phyloP scores from a whole-genome alignment of 2,888 invertebrate genomes.

The Brachyptera putata region DNA sequence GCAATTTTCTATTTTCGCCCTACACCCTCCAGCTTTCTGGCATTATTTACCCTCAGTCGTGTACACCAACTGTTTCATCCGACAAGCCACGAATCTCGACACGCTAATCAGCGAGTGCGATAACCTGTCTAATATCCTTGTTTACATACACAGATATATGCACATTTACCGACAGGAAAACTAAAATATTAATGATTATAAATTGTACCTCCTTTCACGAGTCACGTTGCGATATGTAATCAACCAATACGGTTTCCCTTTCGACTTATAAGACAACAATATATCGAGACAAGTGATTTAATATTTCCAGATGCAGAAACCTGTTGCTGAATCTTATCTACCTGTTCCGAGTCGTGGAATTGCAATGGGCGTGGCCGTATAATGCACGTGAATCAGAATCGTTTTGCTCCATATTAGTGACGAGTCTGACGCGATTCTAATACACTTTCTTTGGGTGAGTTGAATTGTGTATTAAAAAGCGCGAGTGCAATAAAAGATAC shows the following conservation, averaged over 20 bases:
- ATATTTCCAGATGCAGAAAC: background rate
- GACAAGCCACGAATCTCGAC: background rate
- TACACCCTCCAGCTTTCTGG: background rate
- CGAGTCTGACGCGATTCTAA: background rate
- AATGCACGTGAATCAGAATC: background rate
- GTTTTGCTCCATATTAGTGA: conserved; percentile 3
- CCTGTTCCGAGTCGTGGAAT: background rate
- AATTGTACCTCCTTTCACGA: conserved; percentile 1
- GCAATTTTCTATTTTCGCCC: background rate
- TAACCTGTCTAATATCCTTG: no score
- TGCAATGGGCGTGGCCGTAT: conserved; percentile 4
- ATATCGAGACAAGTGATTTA: background rate
- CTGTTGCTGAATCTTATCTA: background rate
- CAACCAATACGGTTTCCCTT: conserved; percentile 3
- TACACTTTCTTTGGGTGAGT: background rate
- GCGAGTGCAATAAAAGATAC: no score
- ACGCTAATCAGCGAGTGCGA: background rate
- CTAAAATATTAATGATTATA: background rate
- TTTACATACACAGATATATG: no score
- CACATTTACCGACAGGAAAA: background rate
- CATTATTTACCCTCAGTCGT: background rate
- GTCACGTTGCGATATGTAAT: conserved; percentile 1
- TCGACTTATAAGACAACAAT: background rate
- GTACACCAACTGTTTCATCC: no score
- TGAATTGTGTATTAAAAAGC: no score